These are phyloP conservation scores for Diarsia brunnea DNA, from an alignment of 2,888 invertebrate species.

Conservation along the genomic window DNA sequence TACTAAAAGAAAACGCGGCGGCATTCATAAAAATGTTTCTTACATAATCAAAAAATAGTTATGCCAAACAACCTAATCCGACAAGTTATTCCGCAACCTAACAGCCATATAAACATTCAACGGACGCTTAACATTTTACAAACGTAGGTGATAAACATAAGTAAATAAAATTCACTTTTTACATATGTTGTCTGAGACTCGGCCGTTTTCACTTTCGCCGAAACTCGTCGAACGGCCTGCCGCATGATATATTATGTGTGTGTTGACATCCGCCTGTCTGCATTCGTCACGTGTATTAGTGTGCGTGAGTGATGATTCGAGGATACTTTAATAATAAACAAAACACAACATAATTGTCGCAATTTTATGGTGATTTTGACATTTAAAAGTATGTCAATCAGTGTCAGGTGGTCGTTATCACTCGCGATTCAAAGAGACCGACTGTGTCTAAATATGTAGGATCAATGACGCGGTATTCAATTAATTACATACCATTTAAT, in stretches of 20 bases:
- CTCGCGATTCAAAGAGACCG: conserved; percentile 20
- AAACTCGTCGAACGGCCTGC: conserved; percentile 67
- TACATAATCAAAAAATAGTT: conserved; percentile 13
- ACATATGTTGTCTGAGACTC: conserved; percentile 41
- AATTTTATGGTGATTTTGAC: conserved; percentile 44
- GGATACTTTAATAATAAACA: conserved; percentile 10
- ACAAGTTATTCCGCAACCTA: conserved; percentile 36
- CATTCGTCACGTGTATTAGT: conserved; percentile 4
- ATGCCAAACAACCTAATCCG: conserved; percentile 16
- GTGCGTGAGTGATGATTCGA: conserved; percentile 17
- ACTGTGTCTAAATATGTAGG: neutral
- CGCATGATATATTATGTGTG: conserved; percentile 60
- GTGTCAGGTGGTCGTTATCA: conserved; percentile 8
- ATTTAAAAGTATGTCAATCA: conserved; percentile 51
- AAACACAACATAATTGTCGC: conserved; percentile 38
- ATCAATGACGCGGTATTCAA: neutral
- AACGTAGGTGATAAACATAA: conserved; percentile 52
- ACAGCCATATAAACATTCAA: conserved; percentile 41
- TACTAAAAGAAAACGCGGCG: conserved; percentile 8
- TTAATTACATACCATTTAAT: neutral
- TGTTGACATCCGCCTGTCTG: conserved; percentile 53
- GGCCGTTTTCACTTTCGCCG: conserved; percentile 74
- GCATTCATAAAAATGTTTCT: conserved; percentile 4
- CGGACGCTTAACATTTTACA: conserved; percentile 36
- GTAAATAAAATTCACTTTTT: conserved; percentile 71